These are phyloP conservation scores for Platycercus adscitus DNA, from an alignment of 2,113 vertebrate genomes.

Conservation along the genomic window DNA sequence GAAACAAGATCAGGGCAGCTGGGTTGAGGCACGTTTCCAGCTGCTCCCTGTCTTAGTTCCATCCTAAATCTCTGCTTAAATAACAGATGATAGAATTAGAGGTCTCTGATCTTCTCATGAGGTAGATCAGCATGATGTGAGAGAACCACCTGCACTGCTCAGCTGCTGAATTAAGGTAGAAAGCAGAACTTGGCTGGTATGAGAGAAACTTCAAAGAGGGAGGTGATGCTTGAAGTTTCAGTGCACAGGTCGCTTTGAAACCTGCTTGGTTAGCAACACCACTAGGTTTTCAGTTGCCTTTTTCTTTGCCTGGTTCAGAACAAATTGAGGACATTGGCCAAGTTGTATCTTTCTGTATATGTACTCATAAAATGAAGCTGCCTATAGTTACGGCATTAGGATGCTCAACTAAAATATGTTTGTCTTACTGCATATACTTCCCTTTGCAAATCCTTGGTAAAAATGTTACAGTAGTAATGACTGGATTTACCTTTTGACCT, in stretches of 20 bases:
- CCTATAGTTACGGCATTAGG: neutral
- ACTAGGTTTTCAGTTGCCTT: neutral
- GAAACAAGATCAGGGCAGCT: neutral
- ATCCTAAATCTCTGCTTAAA: neutral
- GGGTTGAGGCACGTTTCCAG: neutral
- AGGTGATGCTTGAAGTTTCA: neutral
- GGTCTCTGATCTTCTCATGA: neutral
- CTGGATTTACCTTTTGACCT: neutral
- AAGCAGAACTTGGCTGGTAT: neutral
- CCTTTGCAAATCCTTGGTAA: neutral
- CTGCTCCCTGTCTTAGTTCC: neutral
- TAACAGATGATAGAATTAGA: neutral
- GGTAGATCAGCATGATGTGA: neutral
- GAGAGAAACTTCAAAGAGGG: neutral
- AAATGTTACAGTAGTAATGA: neutral
- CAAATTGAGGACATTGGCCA: neutral
- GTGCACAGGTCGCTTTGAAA: neutral
- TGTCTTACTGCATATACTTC: neutral
- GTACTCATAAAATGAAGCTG: neutral
- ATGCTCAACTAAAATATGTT: neutral
- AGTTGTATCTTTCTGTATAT: neutral
- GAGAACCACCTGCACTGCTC: constrained; percentile 22
- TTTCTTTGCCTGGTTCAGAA: neutral
- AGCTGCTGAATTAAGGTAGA: neutral
- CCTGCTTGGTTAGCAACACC: neutral